Evolutionary conservation across 2,797 vertebrate genomes (phyloP).

Genomic region (Crypturellus tataupa): DNA sequence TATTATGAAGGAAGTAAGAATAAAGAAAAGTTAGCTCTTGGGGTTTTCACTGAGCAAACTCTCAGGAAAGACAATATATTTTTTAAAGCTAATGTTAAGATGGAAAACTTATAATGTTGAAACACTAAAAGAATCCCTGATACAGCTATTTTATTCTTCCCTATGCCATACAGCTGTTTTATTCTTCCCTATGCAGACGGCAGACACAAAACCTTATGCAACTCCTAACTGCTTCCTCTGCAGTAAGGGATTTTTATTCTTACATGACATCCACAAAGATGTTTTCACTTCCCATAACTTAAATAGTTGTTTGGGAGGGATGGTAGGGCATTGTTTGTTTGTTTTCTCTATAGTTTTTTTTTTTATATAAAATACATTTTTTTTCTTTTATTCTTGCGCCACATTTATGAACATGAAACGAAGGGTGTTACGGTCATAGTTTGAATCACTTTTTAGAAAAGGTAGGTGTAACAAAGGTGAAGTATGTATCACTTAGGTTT

Average conservation of each 20-base stretch:
- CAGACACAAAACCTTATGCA: background rate
- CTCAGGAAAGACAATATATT: background rate
- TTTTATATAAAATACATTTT: background rate
- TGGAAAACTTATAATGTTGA: background rate
- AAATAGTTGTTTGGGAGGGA: rapidly evolving
- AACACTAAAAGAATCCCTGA: background rate
- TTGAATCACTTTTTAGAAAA: background rate
- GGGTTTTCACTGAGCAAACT: background rate
- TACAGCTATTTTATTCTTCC: background rate
- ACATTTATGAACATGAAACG: background rate
- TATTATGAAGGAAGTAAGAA: background rate
- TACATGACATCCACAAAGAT: background rate
- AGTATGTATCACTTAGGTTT: background rate
- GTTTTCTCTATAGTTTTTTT: background rate
- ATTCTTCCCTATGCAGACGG: background rate
- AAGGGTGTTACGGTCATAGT: background rate
- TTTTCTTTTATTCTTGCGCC: background rate
- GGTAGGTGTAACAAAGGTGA: background rate
- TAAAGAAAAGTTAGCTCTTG: background rate
- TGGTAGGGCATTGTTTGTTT: background rate
- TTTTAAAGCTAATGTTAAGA: background rate
- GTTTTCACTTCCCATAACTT: background rate
- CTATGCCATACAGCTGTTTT: background rate
- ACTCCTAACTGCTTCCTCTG: background rate
- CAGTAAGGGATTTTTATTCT: background rate